phyloP scores from a whole-genome alignment of 2,797 vertebrate genomes.

The Silurus aristotelis region DNA sequence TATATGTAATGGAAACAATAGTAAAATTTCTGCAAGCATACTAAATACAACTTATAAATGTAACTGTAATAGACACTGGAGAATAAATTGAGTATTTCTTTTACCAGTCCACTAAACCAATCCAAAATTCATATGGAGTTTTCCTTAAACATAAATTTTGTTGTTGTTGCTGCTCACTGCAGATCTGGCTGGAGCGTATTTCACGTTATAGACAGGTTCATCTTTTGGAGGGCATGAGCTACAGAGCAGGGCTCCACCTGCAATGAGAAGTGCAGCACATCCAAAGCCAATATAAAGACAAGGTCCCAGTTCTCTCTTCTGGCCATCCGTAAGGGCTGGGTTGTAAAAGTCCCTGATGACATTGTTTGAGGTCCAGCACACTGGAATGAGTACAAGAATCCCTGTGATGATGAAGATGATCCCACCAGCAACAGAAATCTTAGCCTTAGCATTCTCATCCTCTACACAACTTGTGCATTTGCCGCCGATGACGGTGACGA shows the following conservation, averaged over 20 bases:
- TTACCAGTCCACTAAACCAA: background rate
- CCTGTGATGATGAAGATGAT: slow-evolving; percentile 80
- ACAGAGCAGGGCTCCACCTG: slow-evolving; percentile 87
- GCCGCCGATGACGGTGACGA: slow-evolving; percentile 78
- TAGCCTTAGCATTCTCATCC: slow-evolving; percentile 80
- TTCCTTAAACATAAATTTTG: slow-evolving; percentile 66
- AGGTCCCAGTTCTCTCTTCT: slow-evolving; percentile 85
- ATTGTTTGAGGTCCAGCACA: slow-evolving; percentile 84
- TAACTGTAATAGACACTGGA: background rate
- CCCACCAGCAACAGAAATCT: slow-evolving; percentile 75
- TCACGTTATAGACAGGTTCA: slow-evolving; percentile 60
- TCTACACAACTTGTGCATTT: slow-evolving; percentile 94
- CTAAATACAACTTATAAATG: background rate
- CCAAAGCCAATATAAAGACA: slow-evolving; percentile 92
- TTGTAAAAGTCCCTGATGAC: slow-evolving; percentile 87
- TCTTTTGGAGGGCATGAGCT: slow-evolving; percentile 85
- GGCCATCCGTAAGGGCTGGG: slow-evolving; percentile 62
- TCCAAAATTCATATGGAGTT: background rate
- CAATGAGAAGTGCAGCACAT: slow-evolving; percentile 75
- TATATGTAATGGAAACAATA: background rate
- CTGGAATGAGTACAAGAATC: slow-evolving; percentile 80
- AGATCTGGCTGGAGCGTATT: slow-evolving; percentile 67
- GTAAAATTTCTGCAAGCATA: background rate
- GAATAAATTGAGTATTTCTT: background rate
- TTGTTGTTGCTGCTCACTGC: slow-evolving; percentile 53